Evolutionary conservation across 2,113 vertebrate genomes (phyloP).

Genomic region (Pyxicephalus adspersus): DNA sequence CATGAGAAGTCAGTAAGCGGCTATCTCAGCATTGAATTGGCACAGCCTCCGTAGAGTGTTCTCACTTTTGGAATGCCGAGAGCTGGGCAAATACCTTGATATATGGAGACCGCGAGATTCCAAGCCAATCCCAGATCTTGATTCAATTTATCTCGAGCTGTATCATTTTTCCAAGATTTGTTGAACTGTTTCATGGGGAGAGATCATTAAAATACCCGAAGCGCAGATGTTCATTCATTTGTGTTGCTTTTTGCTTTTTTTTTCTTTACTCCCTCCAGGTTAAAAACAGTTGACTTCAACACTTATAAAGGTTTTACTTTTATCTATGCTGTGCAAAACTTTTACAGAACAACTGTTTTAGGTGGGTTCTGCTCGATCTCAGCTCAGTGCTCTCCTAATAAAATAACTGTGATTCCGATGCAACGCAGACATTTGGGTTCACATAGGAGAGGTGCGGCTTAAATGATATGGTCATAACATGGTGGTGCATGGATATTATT

Average conservation of each 20-base stretch:
- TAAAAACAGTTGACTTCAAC: conserved; percentile 29
- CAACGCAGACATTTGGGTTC: neutral
- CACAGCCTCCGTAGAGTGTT: neutral
- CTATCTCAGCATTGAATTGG: conserved; percentile 1
- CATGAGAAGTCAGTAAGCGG: neutral
- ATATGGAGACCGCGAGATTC: neutral
- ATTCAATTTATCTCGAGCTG: conserved; percentile 33
- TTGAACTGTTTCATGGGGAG: conserved; percentile 6
- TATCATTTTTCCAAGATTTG: conserved; percentile 35
- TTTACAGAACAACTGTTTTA: neutral
- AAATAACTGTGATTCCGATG: conserved; percentile 1
- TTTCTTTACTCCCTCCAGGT: conserved; percentile 15
- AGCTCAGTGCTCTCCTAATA: neutral
- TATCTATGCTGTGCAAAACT: neutral
- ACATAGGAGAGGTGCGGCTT: neutral
- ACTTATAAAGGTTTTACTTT: conserved; percentile 29
- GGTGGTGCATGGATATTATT: too few species aligned
- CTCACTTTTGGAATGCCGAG: conserved; percentile 23
- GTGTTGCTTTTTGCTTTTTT: neutral
- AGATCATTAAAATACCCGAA: neutral
- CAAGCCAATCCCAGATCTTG: conserved; percentile 41
- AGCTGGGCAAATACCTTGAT: conserved; percentile 40
- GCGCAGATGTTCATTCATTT: conserved; percentile 41
- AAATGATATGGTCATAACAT: neutral
- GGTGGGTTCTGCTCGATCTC: neutral